Evolutionary conservation across 2,797 vertebrate species (phyloP), one percentile per base, ranked within the genome.

Genomic region (Austrolebias charrua): DNA sequence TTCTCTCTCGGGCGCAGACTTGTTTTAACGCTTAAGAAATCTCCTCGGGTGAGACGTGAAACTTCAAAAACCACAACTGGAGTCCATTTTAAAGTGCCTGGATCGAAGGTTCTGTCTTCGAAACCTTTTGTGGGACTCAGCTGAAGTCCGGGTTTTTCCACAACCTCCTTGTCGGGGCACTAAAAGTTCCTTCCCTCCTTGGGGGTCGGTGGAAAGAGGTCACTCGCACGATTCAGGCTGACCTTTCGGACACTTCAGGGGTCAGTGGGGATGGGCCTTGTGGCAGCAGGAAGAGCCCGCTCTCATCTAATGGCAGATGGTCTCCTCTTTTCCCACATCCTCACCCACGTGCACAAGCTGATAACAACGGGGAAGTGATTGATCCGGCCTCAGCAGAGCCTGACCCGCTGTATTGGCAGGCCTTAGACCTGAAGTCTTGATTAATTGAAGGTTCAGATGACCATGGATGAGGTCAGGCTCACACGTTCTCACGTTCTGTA

Each of bases 351-450:
- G 86, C 86, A 90, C 75, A 89, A 78, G 82, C 67, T 80, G 86
- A 87, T 90, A 85, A 89, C 90, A 86, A 88, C 90, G 87, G 86
- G 75, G 84, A 60, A 74, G 63, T n/a, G 81, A 93, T 92, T 83
- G 91, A 92, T 92, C 89, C 38, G 75, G 65, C 78, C 66, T 14
- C 63, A 63, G 15, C 65, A 60, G 73, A 84, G 82, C 73, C 50
- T 60, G 71, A 85, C 80, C 86, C 15, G 29, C 66, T 73, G 19
- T 86, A 85, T 87, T 85, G 90, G 73, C 89, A 88, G 78, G 64
- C 83, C 75, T 61, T 20, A 48, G 77, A 80, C 76, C 68, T 60
- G 79, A 84, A 81, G 77, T 81, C 55, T 69, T 81, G 79, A 90
- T 85, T 70, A 69, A 87, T 82, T 44, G 64, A 82, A 73, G 69